Evolutionary conservation across 2,888 invertebrate species (phyloP).

Genomic region (Neoaliturus tenellus): DNA sequence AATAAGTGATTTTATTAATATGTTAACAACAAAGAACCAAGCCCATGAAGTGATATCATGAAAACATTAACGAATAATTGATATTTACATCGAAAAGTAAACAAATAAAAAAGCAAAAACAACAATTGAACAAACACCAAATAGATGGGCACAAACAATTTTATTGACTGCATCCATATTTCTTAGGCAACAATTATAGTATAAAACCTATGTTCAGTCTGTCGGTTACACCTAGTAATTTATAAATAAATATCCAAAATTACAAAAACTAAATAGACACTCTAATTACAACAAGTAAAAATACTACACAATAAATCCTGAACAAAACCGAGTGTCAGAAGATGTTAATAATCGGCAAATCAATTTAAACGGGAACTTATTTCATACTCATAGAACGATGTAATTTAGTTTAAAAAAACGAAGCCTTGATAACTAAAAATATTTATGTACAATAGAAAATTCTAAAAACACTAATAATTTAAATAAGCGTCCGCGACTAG

Average conservation of each 20-base stretch:
- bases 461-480: slow-evolving; percentile 33
- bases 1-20: not conserved
- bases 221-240: slow-evolving; percentile 48
- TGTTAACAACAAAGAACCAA: not conserved
- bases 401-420: not conserved
- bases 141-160: slow-evolving; percentile 30
- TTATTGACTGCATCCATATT: slow-evolving; percentile 35
- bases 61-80: not conserved
- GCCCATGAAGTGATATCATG: not conserved
- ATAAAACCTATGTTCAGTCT: slow-evolving; percentile 50
- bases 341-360: not conserved
- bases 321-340: not conserved
- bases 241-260: slow-evolving; percentile 51
- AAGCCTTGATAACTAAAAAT: slow-evolving; percentile 20
- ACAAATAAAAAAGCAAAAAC: slow-evolving; percentile 13
- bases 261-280: slow-evolving; percentile 45
- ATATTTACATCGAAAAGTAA: slow-evolving; percentile 9
- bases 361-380: not conserved
- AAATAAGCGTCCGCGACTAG: slow-evolving; percentile 51
- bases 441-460: slow-evolving; percentile 32
- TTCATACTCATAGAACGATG: not conserved
- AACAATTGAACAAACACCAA: slow-evolving; percentile 2
- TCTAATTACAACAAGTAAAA: slow-evolving; percentile 32
- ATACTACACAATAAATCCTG: slow-evolving; percentile 20
- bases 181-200: slow-evolving; percentile 44